Percentiles rank a stretch among this genome's conserved stretches.
Evolutionary conservation across 1,140 invertebrate species (phyloP).

Genomic region (Halictus rubicundus): DNA sequence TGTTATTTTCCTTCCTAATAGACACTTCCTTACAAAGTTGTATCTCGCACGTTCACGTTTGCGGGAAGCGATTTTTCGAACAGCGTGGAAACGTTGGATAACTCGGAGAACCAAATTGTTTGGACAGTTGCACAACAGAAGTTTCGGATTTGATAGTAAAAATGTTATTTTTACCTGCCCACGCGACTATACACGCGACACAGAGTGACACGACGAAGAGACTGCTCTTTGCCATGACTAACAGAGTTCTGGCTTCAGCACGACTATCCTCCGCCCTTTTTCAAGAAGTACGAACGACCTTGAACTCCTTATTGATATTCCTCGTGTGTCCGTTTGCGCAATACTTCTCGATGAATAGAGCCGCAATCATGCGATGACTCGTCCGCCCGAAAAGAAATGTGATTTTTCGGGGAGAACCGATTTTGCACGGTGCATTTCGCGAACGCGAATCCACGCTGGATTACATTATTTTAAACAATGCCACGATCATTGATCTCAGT

Average conservation of each 20-base stretch:
- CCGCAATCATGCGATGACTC: conserved; percentile 39
- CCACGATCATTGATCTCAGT: neutral
- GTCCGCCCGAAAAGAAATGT: conserved; percentile 33
- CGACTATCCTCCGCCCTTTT: conserved; percentile 72
- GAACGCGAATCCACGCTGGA: neutral
- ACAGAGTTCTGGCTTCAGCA: conserved; percentile 68
- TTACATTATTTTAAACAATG: neutral
- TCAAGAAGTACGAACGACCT: conserved; percentile 77
- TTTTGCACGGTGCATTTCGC: neutral
- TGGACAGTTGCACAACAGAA: too few relatives aligned
- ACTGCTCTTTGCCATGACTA: conserved; percentile 70
- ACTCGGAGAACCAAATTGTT: too few relatives aligned
- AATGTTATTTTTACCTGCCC: conserved; percentile 65
- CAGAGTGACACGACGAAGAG: conserved; percentile 49
- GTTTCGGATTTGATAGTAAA: too few relatives aligned
- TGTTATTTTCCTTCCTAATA: too few relatives aligned
- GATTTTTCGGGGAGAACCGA: conserved; percentile 15
- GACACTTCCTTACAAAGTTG: too few relatives aligned
- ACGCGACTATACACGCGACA: conserved; percentile 39
- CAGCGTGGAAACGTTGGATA: too few relatives aligned
- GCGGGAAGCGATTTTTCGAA: too few relatives aligned
- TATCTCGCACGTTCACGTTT: too few relatives aligned
- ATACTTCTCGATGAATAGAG: conserved; percentile 55
- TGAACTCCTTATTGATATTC: conserved; percentile 75
- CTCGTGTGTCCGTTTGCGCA: conserved; percentile 69